phyloP scores from a whole-genome alignment of 2,888 invertebrate genomes.

The Caenorhabditis japonica region DNA sequence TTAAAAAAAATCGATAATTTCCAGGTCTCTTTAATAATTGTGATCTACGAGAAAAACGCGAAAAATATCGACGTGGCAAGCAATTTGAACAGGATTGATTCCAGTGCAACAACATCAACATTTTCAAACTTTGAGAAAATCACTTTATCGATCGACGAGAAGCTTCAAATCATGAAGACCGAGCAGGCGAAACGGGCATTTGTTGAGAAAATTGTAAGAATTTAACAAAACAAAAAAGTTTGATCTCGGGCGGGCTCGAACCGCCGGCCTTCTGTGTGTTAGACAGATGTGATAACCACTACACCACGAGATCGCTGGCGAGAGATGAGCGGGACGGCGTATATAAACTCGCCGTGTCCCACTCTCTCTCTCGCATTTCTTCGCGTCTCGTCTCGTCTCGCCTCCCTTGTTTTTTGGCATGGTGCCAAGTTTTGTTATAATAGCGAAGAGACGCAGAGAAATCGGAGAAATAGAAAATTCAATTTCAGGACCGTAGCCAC shows the following conservation, averaged over 20 bases:
- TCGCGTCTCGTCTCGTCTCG: too few relatives aligned
- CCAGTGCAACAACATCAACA: slow-evolving; percentile 13
- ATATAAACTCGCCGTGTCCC: background rate
- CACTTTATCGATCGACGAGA: slow-evolving; percentile 25
- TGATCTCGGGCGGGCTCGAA: too few relatives aligned
- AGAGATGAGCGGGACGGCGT: too few relatives aligned
- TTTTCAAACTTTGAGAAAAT: slow-evolving; percentile 24
- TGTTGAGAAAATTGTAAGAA: slow-evolving; percentile 35
- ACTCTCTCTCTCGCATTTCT: too few relatives aligned
- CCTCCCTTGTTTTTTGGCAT: too few relatives aligned
- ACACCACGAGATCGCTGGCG: too few relatives aligned
- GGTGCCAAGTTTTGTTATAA: too few relatives aligned
- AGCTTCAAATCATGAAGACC: slow-evolving; percentile 28
- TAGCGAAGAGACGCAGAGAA: too few relatives aligned
- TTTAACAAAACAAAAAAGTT: background rate
- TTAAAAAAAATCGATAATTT: too few relatives aligned
- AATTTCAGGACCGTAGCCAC: slow-evolving; percentile 29
- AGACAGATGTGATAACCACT: too few relatives aligned
- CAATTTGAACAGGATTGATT: slow-evolving; percentile 17
- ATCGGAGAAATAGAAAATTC: too few relatives aligned
- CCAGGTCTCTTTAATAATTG: slow-evolving; percentile 25
- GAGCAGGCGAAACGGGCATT: slow-evolving; percentile 34
- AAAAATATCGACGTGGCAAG: slow-evolving; percentile 35
- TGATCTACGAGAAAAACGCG: slow-evolving; percentile 36
- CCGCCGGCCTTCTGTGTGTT: too few relatives aligned